phyloP scores from a whole-genome alignment of 1,140 invertebrate genomes.

The Ceratoteleas bidentatus region DNA sequence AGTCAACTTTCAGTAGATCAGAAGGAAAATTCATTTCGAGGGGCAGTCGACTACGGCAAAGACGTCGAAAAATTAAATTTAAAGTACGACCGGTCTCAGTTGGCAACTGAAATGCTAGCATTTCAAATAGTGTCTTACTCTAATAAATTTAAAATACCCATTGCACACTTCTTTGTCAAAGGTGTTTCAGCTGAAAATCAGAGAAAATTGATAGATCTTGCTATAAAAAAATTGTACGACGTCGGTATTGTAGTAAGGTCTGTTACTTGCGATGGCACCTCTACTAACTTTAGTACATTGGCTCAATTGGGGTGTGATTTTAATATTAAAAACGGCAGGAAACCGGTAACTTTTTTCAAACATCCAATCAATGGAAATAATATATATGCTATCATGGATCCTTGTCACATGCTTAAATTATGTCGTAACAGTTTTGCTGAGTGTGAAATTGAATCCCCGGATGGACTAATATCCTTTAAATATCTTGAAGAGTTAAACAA shows the following conservation, averaged over 20 bases:
- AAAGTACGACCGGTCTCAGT: slow-evolving; percentile 12
- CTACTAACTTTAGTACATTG: slow-evolving; percentile 2
- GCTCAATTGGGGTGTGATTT: slow-evolving; percentile 26
- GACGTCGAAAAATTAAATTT: slow-evolving; percentile 20
- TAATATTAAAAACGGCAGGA: not conserved
- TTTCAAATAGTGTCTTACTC: slow-evolving; percentile 44
- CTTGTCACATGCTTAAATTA: slow-evolving; percentile 29
- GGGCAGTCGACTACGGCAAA: slow-evolving; percentile 35
- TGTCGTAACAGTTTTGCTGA: not conserved
- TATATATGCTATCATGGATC: slow-evolving; percentile 22
- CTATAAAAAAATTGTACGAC: slow-evolving; percentile 25
- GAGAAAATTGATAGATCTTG: slow-evolving; percentile 9
- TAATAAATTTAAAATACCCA: slow-evolving; percentile 30
- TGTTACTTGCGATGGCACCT: slow-evolving; percentile 13
- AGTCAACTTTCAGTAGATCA: slow-evolving; percentile 24
- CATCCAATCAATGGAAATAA: slow-evolving; percentile 13
- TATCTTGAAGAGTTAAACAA: slow-evolving; percentile 15
- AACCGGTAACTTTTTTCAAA: slow-evolving; percentile 7
- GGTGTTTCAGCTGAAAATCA: slow-evolving; percentile 7
- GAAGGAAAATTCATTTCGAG: slow-evolving; percentile 23
- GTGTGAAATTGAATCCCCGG: not conserved
- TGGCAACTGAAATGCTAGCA: slow-evolving; percentile 44
- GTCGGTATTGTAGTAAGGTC: slow-evolving; percentile 30
- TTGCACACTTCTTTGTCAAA: slow-evolving; percentile 30
- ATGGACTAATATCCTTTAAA: slow-evolving; percentile 24